phyloP scores from a whole-genome alignment of 2,113 vertebrate species.

The Leptocoma aspasia region DNA sequence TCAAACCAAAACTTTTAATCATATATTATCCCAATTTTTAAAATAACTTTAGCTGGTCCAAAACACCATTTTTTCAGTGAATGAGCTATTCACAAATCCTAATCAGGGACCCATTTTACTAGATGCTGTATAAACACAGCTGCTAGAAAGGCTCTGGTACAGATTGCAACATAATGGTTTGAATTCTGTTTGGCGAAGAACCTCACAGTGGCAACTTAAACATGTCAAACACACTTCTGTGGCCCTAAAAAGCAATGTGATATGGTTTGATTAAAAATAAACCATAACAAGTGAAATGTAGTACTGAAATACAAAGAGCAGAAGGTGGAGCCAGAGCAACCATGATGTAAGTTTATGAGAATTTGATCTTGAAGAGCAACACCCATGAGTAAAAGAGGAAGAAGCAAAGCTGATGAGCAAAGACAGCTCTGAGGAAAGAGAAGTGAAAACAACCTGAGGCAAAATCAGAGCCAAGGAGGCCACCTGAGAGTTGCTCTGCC shows the following conservation, averaged over 20 bases:
- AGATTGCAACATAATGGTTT: background rate
- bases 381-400: background rate
- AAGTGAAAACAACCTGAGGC: background rate
- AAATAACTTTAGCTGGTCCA: conserved; percentile 45
- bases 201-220: background rate
- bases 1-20: conserved; percentile 40
- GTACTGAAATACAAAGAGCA: background rate
- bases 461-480: background rate
- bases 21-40: conserved; percentile 27
- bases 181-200: conserved; percentile 43
- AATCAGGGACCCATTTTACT: conserved; percentile 43
- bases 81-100: conserved; percentile 39
- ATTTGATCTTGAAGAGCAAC: background rate
- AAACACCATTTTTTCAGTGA: conserved; percentile 40
- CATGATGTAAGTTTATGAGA: background rate
- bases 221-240: background rate
- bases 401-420: background rate
- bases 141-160: conserved; percentile 34
- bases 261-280: background rate
- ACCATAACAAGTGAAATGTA: background rate
- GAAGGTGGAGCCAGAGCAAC: background rate
- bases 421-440: background rate
- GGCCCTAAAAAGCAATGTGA: background rate
- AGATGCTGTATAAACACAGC: conserved; percentile 48
- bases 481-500: background rate